A percentile compares a stretch with the other conserved stretches of the same genome.
Conservation (phyloP, 2,113 vertebrate species). For the Labeo rohita region DNA sequence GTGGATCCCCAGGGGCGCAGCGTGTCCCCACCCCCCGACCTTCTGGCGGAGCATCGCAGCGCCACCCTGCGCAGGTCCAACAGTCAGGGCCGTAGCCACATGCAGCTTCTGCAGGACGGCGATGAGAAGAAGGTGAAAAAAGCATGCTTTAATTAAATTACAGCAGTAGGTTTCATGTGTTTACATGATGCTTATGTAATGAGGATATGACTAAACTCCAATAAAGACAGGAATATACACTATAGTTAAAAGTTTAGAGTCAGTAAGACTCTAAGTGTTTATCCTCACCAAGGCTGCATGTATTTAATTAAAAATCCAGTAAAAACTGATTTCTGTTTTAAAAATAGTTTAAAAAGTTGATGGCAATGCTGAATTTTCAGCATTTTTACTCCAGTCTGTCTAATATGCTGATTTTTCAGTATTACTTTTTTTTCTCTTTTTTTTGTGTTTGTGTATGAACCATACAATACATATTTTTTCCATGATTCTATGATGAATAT, state of each 20-base stretch:
- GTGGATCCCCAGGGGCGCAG: constrained; percentile 93
- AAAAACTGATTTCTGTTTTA: too few species aligned
- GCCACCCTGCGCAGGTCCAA: constrained; percentile 78
- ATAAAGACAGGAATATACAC: background rate
- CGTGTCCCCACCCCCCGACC: constrained; percentile 85
- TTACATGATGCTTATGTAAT: background rate
- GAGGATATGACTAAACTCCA: background rate
- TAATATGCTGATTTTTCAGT: too few species aligned
- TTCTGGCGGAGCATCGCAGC: constrained; percentile 78
- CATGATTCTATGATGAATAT: too few species aligned
- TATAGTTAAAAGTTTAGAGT: background rate
- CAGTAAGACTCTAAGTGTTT: too few species aligned
- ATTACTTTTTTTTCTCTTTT: too few species aligned
- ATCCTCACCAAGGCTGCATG: too few species aligned
- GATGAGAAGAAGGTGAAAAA: constrained; percentile 92
- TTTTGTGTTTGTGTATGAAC: too few species aligned
- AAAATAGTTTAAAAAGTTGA: too few species aligned
- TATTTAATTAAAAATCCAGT: too few species aligned
- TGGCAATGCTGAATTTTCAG: too few species aligned
- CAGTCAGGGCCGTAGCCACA: constrained; percentile 85
- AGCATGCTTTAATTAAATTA: background rate
- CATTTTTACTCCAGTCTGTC: too few species aligned
- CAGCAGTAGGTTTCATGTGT: background rate
- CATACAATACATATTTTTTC: too few species aligned
- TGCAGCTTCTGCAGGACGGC: constrained; percentile 90